Base-by-base conservation (phyloP, 2,113 vertebrate genomes). In the Chaetorhynchus papuensis region DNA sequence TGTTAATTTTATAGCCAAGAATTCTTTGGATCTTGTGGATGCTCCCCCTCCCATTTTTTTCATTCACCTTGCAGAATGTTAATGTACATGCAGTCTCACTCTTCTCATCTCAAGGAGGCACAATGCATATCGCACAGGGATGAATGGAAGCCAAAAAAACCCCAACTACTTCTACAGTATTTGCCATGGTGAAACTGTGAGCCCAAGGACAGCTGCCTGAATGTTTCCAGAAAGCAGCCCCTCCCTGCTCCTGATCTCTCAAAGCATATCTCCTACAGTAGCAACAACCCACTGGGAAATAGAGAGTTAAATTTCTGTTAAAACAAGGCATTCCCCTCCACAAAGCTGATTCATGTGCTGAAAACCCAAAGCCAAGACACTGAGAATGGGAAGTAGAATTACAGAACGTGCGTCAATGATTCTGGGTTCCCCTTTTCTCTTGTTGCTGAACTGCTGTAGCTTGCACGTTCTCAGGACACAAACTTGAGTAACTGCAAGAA, bases 361-460 rank as follows among this genome's bases (percentile, higher is more conserved):
- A 96, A 90, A 96, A 87, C 89, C 75, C 27, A 91, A 91, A 91
- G 79, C 74, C 90, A 78, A 86, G 42, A 20, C 79, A 89, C 86
- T 52, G 69, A 37, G 69, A 96, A 94, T 37, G 87, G 93, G 96
- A 97, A 96, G 93, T 7, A 76, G 91, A 95, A 82, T 71, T 79
- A 92, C 63, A 22, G 26, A 87, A 90, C 1, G 10, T 83, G 74
- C 59, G 80, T 97, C 97, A 97, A 13, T 37, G 52, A 49, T 61
- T 81, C 33, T 61, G 90, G 84, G 74, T 96, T 97, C 96, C 96
- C 75, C 75, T 93, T 97, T 95, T 93, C 70, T 76, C 66, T 45
- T 68, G 59, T 22, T 87, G 91, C 90, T 92, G 94, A 92, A 93
- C 87, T 90, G 93, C 90, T 94, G 64, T 16, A 94, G 85, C 89